Conservation (phyloP, 2,888 invertebrate genomes). For the Congeria kusceri region DNA sequence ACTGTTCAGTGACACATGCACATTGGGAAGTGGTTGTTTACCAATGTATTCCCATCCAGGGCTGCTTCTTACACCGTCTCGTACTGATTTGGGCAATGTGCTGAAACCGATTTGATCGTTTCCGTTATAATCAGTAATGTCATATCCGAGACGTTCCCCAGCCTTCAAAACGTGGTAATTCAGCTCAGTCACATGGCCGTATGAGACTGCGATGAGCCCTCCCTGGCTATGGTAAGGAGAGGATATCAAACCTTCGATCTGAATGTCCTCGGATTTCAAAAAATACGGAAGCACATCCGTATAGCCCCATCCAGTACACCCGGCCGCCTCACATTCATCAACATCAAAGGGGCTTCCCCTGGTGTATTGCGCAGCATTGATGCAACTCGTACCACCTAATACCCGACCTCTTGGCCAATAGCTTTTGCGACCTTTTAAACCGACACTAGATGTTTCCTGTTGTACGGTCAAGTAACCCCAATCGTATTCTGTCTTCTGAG, state of each 20-base stretch:
- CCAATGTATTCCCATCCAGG: constrained; percentile 72
- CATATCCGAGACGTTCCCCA: constrained; percentile 88
- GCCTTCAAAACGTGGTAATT: constrained; percentile 85
- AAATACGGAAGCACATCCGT: constrained; percentile 89
- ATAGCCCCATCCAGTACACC: constrained; percentile 96
- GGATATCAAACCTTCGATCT: constrained; percentile 61
- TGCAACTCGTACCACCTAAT: constrained; percentile 7
- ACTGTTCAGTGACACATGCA: not conserved
- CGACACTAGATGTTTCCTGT: not conserved
- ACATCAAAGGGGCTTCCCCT: constrained; percentile 93
- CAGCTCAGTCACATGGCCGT: constrained; percentile 69
- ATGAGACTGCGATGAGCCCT: constrained; percentile 78
- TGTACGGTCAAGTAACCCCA: constrained; percentile 15
- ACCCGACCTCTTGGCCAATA: constrained; percentile 15
- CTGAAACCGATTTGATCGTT: constrained; percentile 21
- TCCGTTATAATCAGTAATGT: constrained; percentile 84
- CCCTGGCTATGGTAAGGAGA: constrained; percentile 75
- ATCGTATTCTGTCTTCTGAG: constrained; percentile 2
- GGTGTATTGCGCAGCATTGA: constrained; percentile 87
- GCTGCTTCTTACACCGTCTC: constrained; percentile 77
- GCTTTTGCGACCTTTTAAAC: not conserved
- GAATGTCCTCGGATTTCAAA: constrained; percentile 87
- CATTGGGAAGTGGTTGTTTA: not conserved
- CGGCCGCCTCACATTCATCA: constrained; percentile 94
- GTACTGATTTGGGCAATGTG: constrained; percentile 5